phyloP scores from a whole-genome alignment of 2,797 vertebrate genomes.

The Tokudaia tokunoshimensis region DNA sequence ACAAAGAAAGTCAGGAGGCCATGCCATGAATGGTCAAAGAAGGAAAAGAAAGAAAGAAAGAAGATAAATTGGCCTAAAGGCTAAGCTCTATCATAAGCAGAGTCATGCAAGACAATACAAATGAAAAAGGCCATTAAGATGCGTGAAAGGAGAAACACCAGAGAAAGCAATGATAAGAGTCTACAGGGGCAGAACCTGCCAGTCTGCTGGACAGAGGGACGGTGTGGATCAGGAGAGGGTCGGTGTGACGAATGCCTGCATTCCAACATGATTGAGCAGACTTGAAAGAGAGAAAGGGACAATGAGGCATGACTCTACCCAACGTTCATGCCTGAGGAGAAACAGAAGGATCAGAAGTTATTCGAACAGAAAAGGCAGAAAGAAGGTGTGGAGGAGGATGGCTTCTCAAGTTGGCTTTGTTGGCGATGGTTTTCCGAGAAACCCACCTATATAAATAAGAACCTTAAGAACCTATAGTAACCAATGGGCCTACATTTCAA shows the following conservation, averaged over 20 bases:
- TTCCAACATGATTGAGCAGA: background rate
- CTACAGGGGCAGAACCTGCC: no score
- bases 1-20: background rate
- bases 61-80: background rate
- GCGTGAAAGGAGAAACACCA: background rate
- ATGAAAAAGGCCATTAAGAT: background rate
- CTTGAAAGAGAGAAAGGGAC: no score
- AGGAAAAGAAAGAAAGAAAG: background rate
- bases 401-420: background rate
- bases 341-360: background rate
- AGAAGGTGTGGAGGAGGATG: background rate
- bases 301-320: background rate
- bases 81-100: background rate
- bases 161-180: no score
- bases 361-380: background rate
- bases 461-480: background rate
- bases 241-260: no score
- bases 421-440: background rate
- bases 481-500: background rate
- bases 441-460: background rate
- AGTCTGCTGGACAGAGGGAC: background rate
- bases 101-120: background rate
- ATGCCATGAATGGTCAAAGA: background rate
- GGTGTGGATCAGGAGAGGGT: background rate
- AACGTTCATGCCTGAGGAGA: background rate